Evolutionary conservation across 1,140 invertebrate species (phyloP), one percentile per base, ranked within the genome.

Genomic region (Zaprionus inermis): DNA sequence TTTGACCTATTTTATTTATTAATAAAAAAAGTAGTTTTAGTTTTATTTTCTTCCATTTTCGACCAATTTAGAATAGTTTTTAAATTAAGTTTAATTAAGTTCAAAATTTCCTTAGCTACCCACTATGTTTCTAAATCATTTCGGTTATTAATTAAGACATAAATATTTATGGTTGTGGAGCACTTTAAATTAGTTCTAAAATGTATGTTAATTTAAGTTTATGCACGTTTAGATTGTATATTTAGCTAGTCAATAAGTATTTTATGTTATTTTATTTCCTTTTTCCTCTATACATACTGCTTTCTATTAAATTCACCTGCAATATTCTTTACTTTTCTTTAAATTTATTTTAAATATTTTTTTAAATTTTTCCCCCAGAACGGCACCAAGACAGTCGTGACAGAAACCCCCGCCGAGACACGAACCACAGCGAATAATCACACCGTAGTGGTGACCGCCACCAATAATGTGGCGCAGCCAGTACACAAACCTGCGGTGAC

Each of bases 361-460:
- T 72, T 63, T 61, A 51, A 32, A 16, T 18, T 65, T 46, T 11
- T 11, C 32, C 7, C 16, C 5, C 51, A 86, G 83, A 86, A 86
- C 22, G 83, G 83, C 34, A 83, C 63, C 54, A 78, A 78, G 54
- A 11, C 73, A 91, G 83, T 67, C 28, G 83, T 78, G 81, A 73
- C 70, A 65, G 80, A 79, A 76, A 84, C 77, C 74, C 56, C 61
- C 51, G 22, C 60, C 52, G 83, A 86, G 60, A 57, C 78, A 12
- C 81, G 67, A 44, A 85, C 76, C 24, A 18, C 70, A 28, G 57
- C 65, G 10, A 86, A 81, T 54, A 86, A 78, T 74, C 79, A 83
- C 16, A 54, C 59, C 4, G 22, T 76, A 83, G 67, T 46, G 14
- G 71, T 78, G 72, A 78, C 75, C 54, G 24, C 67, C 5, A 81